A percentile compares a stretch with the other conserved stretches of the same genome.
These are phyloP conservation scores for Symphodus melops DNA, from an alignment of 2,113 vertebrate genomes.

Conservation along the genomic window DNA sequence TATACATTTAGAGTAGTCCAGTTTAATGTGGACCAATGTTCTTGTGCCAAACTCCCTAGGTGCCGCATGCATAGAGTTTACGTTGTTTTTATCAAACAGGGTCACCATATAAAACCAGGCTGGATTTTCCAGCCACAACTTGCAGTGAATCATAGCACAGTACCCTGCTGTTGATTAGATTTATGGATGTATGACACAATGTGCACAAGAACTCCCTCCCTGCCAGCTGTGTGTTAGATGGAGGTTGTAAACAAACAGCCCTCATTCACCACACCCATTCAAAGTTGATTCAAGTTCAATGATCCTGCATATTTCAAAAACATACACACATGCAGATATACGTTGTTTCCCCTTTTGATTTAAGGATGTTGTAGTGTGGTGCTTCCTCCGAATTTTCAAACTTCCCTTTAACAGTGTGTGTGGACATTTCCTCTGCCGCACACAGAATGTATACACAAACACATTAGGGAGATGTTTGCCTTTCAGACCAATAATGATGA, in stretches of 20 bases:
- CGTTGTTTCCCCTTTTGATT: slow-evolving; percentile 47
- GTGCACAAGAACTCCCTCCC: slow-evolving; percentile 12
- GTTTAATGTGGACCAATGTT: background rate
- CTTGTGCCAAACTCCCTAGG: background rate
- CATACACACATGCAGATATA: slow-evolving; percentile 54
- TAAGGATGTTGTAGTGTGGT: slow-evolving; percentile 13
- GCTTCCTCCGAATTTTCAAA: slow-evolving; percentile 37
- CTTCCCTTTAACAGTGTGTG: slow-evolving; percentile 34
- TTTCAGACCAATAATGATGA: slow-evolving; percentile 18
- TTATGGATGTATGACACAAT: slow-evolving; percentile 43
- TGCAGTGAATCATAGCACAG: slow-evolving; percentile 51
- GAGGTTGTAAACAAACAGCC: slow-evolving; percentile 50
- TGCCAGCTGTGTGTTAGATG: slow-evolving; percentile 42
- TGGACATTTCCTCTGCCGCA: slow-evolving; percentile 47
- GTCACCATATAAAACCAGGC: slow-evolving; percentile 28
- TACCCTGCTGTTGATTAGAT: slow-evolving; percentile 42
- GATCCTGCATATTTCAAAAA: slow-evolving; percentile 46
- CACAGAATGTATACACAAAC: slow-evolving; percentile 39
- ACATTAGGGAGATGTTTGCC: slow-evolving; percentile 39
- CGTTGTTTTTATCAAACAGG: slow-evolving; percentile 3
- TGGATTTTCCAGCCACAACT: slow-evolving; percentile 61
- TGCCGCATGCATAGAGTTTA: background rate
- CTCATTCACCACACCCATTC: slow-evolving; percentile 68
- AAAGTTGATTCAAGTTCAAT: slow-evolving; percentile 57
- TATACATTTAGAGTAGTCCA: background rate